Conservation (phyloP, 2,888 invertebrate genomes). For the Cyclophora punctaria region DNA sequence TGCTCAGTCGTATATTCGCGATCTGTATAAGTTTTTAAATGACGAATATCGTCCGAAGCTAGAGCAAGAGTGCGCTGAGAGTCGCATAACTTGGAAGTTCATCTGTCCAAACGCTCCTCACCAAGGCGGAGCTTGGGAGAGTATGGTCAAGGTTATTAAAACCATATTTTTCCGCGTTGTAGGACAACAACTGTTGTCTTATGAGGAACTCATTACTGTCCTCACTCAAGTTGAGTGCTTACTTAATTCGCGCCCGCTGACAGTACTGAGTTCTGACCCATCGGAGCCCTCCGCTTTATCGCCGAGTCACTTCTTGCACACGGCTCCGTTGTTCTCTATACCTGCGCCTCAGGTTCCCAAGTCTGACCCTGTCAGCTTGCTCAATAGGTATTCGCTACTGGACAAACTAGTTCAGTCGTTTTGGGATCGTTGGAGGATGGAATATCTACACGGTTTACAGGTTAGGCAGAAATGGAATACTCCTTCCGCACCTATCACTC, state of each 20-base stretch:
- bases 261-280: neutral
- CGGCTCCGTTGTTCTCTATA: constrained; percentile 3
- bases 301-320: constrained; percentile 12
- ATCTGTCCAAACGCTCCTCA: constrained; percentile 1
- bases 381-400: constrained; percentile 1
- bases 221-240: neutral
- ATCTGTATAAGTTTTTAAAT: constrained; percentile 5
- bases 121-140: constrained; percentile 5
- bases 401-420: constrained; percentile 11
- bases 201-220: neutral
- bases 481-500: neutral
- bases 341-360: constrained; percentile 2
- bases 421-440: constrained; percentile 8
- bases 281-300: constrained; percentile 1
- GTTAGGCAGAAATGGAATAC: constrained; percentile 8
- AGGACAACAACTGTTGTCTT: neutral
- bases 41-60: neutral
- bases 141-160: neutral
- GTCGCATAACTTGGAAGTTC: constrained; percentile 2
- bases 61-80: neutral
- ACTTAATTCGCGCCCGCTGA: neutral
- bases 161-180: neutral
- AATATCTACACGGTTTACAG: constrained; percentile 11
- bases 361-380: neutral
- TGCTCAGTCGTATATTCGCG: constrained; percentile 3